Conservation (phyloP, 2,113 vertebrate species). For the Piaya cayana region DNA sequence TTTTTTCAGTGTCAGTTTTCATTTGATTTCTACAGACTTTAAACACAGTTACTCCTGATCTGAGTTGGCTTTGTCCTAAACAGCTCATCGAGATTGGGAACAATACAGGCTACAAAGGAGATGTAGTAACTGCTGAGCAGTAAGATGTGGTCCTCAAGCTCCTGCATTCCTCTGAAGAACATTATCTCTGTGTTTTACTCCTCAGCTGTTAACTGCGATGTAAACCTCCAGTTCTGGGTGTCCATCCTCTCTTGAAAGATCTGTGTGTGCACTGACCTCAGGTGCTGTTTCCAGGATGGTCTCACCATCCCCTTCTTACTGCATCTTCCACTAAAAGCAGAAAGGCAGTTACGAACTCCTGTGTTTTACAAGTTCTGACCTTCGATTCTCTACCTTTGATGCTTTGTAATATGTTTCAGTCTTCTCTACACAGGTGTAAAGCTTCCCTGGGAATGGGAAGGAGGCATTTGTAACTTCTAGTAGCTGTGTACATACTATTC, state of each 20-base stretch:
- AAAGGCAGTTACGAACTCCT: not conserved
- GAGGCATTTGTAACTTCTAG: not conserved
- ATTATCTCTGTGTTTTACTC: not conserved
- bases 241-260: not conserved
- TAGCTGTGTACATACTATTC: not conserved
- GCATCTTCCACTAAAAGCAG: not conserved
- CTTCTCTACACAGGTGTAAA: not conserved
- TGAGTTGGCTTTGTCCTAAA: conserved; percentile 29
- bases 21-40: conserved; percentile 44
- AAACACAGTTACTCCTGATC: conserved; percentile 43
- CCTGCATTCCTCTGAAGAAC: not conserved
- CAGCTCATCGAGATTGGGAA: not conserved
- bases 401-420: not conserved
- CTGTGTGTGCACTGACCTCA: not conserved
- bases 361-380: not conserved
- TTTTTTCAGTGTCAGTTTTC: conserved; percentile 52
- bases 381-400: not conserved
- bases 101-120: not conserved
- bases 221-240: not conserved
- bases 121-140: not conserved
- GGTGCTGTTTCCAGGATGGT: not conserved
- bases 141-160: not conserved
- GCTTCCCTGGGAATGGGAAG: not conserved
- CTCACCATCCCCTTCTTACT: not conserved
- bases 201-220: not conserved